Evolutionary conservation across 2,113 vertebrate genomes (phyloP), one percentile per base, ranked within the genome.

Genomic region (Cettia cetti): DNA sequence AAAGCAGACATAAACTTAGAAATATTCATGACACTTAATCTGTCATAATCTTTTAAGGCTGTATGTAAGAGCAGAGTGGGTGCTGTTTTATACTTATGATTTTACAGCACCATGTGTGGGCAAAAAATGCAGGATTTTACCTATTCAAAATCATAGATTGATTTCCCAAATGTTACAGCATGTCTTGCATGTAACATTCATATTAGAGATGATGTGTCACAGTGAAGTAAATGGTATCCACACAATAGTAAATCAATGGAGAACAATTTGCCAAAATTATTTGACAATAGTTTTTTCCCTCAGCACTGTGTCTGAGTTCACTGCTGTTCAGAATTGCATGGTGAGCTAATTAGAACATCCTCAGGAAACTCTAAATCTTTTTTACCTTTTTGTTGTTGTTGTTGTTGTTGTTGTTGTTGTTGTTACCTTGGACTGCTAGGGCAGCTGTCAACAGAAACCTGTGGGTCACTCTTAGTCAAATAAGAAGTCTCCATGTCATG

Each of bases 1-100:
- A 82, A 89, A 94, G 57, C 30, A 81, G 44, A 78, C 17, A 69
- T 83, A 83, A 92, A 68, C 10, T 69, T 79, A 76, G 33, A n/a
- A n/a, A 27, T 68, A 91, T 44, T 84, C 42, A 49, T 88, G 37
- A 78, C 7, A 9, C 30, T 95, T 86, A 33, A 52, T 85, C 68
- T 92, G 10, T 94, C 39, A 79, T 83, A 91, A 89, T 92, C 76
- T 94, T 71, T 96, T 93, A 93, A 94, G 86, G 54, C 35, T 75
- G 80, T 47, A n/a, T 56, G 21, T 45, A 90, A 47, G 33, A 89
- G 22, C 37, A 66, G 13, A 74, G 19, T 10, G 35, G 30, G 8
- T 74, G 3, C 47, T 86, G 33, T 12, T 87, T 94, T 77, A n/a
- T 63, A n/a, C 83, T 79, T 88, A 39, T 85, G 9, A 40, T 71